Evolutionary conservation across 2,888 invertebrate genomes (phyloP), one percentile per base, ranked within the genome.

Genomic region (Pseudanteris insignis): DNA sequence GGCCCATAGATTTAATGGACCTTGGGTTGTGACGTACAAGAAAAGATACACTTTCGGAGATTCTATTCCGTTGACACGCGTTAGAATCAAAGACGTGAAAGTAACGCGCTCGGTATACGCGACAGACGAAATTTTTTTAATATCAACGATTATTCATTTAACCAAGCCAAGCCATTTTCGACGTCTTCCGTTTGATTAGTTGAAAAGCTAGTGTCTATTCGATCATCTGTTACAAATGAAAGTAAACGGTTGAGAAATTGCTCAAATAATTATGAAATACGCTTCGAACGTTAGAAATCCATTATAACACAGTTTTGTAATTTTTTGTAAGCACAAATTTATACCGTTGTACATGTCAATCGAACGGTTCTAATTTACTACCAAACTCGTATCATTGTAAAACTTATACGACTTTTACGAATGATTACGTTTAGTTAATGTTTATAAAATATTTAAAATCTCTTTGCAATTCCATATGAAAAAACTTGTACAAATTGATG

Each of bases 1-100:
- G 50, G 9, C 57, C 57, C 43, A 57, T 57, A 43, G 48, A 57
- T 57, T 57, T 57, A 57, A 57, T 57, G 55, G n/a, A 57, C 55
- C 55, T 47, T 57, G 55, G 55, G 2, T 29, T 41, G 55, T 47
- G 55, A 55, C 55, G 47, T 47, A 55, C 41, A 55, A 55, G 55
- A 55, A 55, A 55, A 55, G 40, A 47, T 55, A 55, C 47, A 55
- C 55, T 47, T 55, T 55, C 55, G 47, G 47, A 55, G 55, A 40
- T 2, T 37, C 11, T 10, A 48, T 57, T 57, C 55, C 47, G 55
- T 57, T 57, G 48, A 57, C 47, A 48, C 25, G 18, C 33, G 43
- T 57, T 57, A 57, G 57, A 57, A 37, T 24, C 15, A 29, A 48
- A 37, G 46, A 41, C 10, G 57, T 57, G 57, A 57, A 57, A 57